phyloP scores from a whole-genome alignment of 1,140 invertebrate species.

The Geopemphigus sp. region DNA sequence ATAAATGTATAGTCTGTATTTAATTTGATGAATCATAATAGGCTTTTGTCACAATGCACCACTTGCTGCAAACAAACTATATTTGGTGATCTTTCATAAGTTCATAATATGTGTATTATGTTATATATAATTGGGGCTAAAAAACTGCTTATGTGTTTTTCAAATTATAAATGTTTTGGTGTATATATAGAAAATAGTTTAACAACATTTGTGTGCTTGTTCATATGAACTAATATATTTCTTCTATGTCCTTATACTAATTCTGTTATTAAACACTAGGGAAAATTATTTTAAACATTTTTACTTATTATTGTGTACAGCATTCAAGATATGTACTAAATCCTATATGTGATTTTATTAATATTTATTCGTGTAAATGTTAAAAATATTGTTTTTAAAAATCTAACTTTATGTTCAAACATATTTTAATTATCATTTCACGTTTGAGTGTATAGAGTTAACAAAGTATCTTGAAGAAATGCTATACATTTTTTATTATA shows the following conservation, averaged over 20 bases:
- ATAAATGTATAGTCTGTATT: too few species aligned
- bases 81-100: background rate
- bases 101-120: background rate
- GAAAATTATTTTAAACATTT: background rate
- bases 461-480: background rate
- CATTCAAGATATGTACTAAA: background rate
- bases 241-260: constrained; percentile 38
- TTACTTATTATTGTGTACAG: background rate
- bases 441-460: background rate
- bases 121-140: constrained; percentile 12
- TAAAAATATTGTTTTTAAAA: too few species aligned
- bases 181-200: constrained; percentile 36
- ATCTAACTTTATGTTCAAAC: too few species aligned
- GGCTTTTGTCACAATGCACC: background rate
- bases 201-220: constrained; percentile 44
- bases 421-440: too few species aligned
- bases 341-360: background rate
- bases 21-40: background rate
- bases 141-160: constrained; percentile 25
- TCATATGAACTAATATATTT: constrained; percentile 42
- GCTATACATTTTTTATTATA: constrained; percentile 11
- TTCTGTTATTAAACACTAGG: constrained; percentile 25
- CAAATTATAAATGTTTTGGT: constrained; percentile 34
- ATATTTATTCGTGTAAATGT: too few species aligned
- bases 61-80: background rate